Evolutionary conservation across 2,888 invertebrate species (phyloP).

Genomic region (Pseudoips prasinana): DNA sequence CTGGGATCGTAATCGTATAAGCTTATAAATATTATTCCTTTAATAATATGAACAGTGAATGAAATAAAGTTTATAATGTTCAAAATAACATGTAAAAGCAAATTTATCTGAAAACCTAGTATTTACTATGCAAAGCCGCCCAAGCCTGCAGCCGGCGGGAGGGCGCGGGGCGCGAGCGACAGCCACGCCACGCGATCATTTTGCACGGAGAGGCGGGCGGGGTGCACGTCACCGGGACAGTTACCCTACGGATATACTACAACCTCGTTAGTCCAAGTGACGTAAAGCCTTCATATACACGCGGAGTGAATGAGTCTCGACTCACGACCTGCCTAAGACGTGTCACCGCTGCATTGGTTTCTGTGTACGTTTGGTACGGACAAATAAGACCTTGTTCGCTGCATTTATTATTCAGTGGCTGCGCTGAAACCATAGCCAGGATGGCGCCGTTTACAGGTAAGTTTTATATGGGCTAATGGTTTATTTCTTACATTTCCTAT

Average conservation of each 20-base stretch:
- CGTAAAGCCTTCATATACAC: constrained; percentile 57
- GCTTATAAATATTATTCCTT: too few relatives aligned
- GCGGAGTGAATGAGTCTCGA: constrained; percentile 43
- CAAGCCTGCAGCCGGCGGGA: constrained; percentile 54
- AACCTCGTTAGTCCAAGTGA: constrained; percentile 71
- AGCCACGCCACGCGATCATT: constrained; percentile 76
- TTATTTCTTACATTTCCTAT: constrained; percentile 11
- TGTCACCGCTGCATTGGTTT: constrained; percentile 41
- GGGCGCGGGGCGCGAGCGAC: constrained; percentile 47
- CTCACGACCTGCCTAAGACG: constrained; percentile 13
- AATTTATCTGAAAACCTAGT: constrained; percentile 36
- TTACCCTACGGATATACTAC: constrained; percentile 54
- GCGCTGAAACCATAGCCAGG: constrained; percentile 66
- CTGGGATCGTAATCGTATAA: too few relatives aligned
- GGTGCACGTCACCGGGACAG: constrained; percentile 53
- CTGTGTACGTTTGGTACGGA: constrained; percentile 33
- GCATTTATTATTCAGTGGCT: constrained; percentile 78
- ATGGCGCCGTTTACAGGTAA: constrained; percentile 76
- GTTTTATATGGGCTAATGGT: constrained; percentile 30
- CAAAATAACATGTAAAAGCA: too few relatives aligned
- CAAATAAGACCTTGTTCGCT: constrained; percentile 59
- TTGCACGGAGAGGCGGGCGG: constrained; percentile 62
- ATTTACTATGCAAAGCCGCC: constrained; percentile 50
- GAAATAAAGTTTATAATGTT: too few relatives aligned
- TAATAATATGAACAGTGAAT: too few relatives aligned